Evolutionary conservation across 2,888 invertebrate genomes (phyloP).

Genomic region (Cheiracanthium punctorium): DNA sequence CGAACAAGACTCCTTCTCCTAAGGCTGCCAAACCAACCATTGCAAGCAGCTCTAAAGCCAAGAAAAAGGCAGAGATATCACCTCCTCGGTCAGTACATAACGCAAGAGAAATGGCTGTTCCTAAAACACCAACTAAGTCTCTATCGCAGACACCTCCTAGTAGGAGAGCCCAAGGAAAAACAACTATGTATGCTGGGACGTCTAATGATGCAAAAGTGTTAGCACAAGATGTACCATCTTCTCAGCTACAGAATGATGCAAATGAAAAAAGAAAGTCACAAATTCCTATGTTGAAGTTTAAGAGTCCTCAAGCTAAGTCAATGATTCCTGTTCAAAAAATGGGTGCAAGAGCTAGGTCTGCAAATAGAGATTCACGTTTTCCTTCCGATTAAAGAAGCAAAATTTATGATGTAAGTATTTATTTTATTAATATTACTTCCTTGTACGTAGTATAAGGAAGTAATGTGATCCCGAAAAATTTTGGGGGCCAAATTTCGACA

Average conservation of each 20-base stretch:
- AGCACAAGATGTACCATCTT: conserved; percentile 29
- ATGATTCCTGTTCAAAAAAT: conserved; percentile 64
- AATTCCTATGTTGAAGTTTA: conserved; percentile 57
- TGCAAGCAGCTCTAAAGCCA: conserved; percentile 49
- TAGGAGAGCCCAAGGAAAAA: neutral
- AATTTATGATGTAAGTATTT: neutral
- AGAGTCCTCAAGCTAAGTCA: conserved; percentile 47
- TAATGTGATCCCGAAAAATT: too few relatives aligned
- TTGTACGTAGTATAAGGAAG: too few relatives aligned
- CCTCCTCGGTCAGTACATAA: conserved; percentile 25
- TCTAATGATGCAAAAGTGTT: conserved; percentile 21
- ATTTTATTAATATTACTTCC: too few relatives aligned
- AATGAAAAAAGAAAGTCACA: conserved; percentile 54
- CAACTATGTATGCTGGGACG: conserved; percentile 19
- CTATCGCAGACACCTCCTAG: conserved; percentile 28
- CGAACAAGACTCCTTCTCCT: conserved; percentile 21
- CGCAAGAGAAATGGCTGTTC: conserved; percentile 15
- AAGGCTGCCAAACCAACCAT: conserved; percentile 46
- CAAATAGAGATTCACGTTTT: conserved; percentile 59
- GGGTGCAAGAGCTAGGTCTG: conserved; percentile 54
- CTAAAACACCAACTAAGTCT: conserved; percentile 53
- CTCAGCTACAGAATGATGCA: conserved; percentile 18
- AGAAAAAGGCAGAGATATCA: conserved; percentile 45
- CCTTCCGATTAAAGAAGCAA: conserved; percentile 37
- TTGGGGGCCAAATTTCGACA: too few relatives aligned